Evolutionary conservation across 2,888 invertebrate species (phyloP).

Genomic region (Elysia crispata): DNA sequence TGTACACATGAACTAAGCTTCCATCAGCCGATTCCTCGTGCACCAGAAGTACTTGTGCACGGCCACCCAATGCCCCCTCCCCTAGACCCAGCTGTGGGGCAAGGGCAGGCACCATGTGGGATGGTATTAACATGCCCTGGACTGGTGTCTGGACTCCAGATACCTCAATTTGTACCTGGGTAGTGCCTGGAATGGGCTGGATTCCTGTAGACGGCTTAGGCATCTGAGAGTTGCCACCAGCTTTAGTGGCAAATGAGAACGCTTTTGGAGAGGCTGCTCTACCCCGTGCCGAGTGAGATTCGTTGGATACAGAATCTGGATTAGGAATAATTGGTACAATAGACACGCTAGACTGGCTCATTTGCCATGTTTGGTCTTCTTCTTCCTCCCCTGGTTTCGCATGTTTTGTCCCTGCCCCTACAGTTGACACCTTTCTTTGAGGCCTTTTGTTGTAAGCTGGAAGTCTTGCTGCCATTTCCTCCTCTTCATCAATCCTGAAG

Average conservation of each 20-base stretch:
- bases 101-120: conserved; percentile 37
- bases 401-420: no score
- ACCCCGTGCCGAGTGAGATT: neutral
- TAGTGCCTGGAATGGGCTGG: conserved; percentile 40
- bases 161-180: conserved; percentile 48
- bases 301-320: neutral
- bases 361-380: no score
- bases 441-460: no score
- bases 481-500: no score
- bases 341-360: no score
- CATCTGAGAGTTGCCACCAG: neutral
- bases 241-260: neutral
- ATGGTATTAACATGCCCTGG: conserved; percentile 44
- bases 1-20: conserved; percentile 66
- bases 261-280: neutral
- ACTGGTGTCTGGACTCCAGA: conserved; percentile 40
- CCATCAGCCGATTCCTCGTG: conserved; percentile 54
- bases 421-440: no score
- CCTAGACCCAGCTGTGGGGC: conserved; percentile 45
- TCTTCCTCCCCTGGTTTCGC: no score
- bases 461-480: no score
- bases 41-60: conserved; percentile 55
- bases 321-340: no score
- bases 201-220: neutral
- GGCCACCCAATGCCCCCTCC: neutral